Percentiles rank a stretch among this genome's conserved stretches.
Conservation (phyloP, 2,797 vertebrate species). For the Neoniphon sammara region DNA sequence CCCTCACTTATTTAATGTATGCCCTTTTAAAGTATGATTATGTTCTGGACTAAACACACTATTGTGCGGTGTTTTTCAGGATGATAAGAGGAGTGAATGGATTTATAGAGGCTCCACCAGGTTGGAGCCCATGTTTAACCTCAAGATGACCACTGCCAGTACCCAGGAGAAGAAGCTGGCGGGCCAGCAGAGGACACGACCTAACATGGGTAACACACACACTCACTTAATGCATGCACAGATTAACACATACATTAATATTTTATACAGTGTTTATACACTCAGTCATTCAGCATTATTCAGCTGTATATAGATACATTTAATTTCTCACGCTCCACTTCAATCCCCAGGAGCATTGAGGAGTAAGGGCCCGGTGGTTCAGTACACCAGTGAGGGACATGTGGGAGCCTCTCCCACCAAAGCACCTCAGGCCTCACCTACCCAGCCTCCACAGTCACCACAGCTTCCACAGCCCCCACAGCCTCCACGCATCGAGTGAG, state of each 20-base stretch:
- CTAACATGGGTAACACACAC: constrained; percentile 89
- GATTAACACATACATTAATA: background rate
- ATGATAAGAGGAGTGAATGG: constrained; percentile 98
- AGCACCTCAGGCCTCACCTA: constrained; percentile 30
- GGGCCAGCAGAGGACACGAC: constrained; percentile 91
- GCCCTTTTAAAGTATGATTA: too few relatives aligned
- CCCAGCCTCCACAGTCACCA: constrained; percentile 32
- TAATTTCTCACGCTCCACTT: background rate
- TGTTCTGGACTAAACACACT: background rate
- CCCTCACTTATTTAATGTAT: background rate
- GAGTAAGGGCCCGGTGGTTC: constrained; percentile 95
- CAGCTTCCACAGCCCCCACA: constrained; percentile 35
- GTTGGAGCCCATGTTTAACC: constrained; percentile 98
- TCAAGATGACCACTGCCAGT: constrained; percentile 93
- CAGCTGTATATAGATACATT: background rate
- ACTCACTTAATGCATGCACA: background rate
- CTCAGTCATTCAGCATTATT: background rate
- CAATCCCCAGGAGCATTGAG: constrained; percentile 86
- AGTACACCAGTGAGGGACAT: constrained; percentile 90
- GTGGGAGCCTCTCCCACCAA: constrained; percentile 65
- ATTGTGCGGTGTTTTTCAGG: constrained; percentile 68
- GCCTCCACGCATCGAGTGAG: constrained; percentile 77
- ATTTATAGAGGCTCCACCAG: constrained; percentile 97
- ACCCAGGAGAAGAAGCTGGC: constrained; percentile 93
- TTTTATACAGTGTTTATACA: background rate